Evolutionary conservation across 1,140 invertebrate genomes (phyloP).

Genomic region (Trachelipus rathkii): DNA sequence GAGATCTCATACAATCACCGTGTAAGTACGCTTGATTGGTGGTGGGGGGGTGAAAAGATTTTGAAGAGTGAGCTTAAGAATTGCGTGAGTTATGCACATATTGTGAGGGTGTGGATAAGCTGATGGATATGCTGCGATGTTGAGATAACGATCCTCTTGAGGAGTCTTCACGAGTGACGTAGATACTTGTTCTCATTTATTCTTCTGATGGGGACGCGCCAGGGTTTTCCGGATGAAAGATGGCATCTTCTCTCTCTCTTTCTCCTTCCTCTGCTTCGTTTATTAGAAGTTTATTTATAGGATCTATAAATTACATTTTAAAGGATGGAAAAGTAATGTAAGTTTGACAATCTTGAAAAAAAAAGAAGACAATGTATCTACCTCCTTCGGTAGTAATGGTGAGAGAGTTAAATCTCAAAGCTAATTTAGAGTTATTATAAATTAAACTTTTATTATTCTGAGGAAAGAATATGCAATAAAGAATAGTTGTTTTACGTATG

Average conservation of each 20-base stretch:
- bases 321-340: not conserved
- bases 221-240: conserved; percentile 4
- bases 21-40: too few relatives aligned
- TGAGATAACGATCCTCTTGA: not conserved
- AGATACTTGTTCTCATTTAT: conserved; percentile 5
- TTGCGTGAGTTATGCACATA: conserved; percentile 9
- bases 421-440: too few relatives aligned
- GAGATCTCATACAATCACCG: too few relatives aligned
- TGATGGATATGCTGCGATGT: not conserved
- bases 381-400: too few relatives aligned
- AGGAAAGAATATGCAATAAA: too few relatives aligned
- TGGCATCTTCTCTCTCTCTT: not conserved
- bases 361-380: too few relatives aligned
- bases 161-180: not conserved
- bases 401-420: too few relatives aligned
- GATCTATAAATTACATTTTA: not conserved
- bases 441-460: too few relatives aligned
- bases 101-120: conserved; percentile 8
- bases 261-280: not conserved
- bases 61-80: not conserved
- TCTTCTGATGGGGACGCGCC: not conserved
- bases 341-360: too few relatives aligned
- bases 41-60: too few relatives aligned
- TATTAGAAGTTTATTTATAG: conserved; percentile 5
- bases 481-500: too few relatives aligned